Evolutionary conservation across 1,140 invertebrate species (phyloP).

Genomic region (Trypoxylus dichotomus): DNA sequence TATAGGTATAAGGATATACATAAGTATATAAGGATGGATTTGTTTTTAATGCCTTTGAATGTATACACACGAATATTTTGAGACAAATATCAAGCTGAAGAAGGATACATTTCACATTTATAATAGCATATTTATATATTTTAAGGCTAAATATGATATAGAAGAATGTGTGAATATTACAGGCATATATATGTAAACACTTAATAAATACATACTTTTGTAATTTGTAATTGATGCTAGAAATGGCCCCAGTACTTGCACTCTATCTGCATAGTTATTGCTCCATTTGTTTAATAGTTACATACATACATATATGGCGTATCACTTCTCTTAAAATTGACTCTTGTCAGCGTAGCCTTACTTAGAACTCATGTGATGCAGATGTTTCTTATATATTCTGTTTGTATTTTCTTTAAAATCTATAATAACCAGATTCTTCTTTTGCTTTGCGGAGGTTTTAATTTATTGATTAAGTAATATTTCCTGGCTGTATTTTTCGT

Average conservation of each 20-base stretch:
- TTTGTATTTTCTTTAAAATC: too few species aligned
- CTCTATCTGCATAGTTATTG: constrained; percentile 23
- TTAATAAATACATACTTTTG: not conserved
- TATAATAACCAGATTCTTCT: too few species aligned
- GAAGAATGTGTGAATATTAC: not conserved
- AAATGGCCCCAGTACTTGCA: constrained; percentile 25
- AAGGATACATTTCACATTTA: not conserved
- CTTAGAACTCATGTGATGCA: too few species aligned
- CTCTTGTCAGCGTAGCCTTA: not conserved
- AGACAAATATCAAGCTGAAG: not conserved
- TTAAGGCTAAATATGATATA: not conserved
- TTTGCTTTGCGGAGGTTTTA: too few species aligned
- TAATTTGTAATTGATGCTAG: constrained; percentile 7
- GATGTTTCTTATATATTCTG: too few species aligned
- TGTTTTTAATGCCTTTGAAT: too few species aligned
- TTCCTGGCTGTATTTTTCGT: too few species aligned
- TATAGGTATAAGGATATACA: too few species aligned
- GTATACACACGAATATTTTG: too few species aligned
- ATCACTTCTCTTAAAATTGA: not conserved
- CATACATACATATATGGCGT: not conserved
- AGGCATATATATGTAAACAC: not conserved
- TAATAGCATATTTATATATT: not conserved
- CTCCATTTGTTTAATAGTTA: constrained; percentile 9
- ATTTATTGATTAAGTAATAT: too few species aligned
- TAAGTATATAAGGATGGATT: too few species aligned